These are phyloP conservation scores for Porites lobata DNA, from an alignment of 92 coral and sea anemone species.

Conservation along the genomic window DNA sequence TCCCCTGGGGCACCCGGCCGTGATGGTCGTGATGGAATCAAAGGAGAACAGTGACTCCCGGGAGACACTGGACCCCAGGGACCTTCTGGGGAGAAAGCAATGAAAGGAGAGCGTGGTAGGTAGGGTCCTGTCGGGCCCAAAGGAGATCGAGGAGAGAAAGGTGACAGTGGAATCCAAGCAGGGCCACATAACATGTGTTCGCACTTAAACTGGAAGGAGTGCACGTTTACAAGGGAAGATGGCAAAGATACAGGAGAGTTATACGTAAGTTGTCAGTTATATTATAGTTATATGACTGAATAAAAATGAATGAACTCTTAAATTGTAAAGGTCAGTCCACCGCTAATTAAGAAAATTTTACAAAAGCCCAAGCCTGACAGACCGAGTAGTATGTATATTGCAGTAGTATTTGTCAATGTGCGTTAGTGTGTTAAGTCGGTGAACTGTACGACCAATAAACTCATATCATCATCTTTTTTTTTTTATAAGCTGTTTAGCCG, in stretches of 20 bases:
- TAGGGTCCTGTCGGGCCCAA: background rate
- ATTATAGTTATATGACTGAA: too few relatives aligned
- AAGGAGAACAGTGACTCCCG: background rate
- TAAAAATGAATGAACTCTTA: too few relatives aligned
- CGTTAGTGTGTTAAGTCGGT: too few relatives aligned
- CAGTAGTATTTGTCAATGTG: too few relatives aligned
- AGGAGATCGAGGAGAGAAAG: background rate
- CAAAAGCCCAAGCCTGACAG: too few relatives aligned
- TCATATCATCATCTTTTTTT: too few relatives aligned
- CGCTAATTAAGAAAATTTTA: too few relatives aligned
- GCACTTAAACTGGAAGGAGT: background rate
- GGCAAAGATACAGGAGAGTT: background rate
- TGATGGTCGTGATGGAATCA: background rate
- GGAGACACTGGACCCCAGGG: constrained; percentile 11
- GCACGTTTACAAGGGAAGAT: background rate
- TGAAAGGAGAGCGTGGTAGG: background rate
- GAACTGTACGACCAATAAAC: too few relatives aligned
- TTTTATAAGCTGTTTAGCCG: too few relatives aligned
- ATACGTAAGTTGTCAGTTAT: background rate
- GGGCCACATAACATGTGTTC: background rate
- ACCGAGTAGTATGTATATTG: too few relatives aligned
- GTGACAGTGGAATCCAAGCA: background rate
- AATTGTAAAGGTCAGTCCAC: too few relatives aligned
- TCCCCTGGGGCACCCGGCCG: background rate
- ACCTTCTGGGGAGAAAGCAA: background rate